A percentile compares a stretch with the other conserved stretches of the same genome.
phyloP scores from a whole-genome alignment of 2,113 vertebrate genomes.

The Jaculus jaculus region DNA sequence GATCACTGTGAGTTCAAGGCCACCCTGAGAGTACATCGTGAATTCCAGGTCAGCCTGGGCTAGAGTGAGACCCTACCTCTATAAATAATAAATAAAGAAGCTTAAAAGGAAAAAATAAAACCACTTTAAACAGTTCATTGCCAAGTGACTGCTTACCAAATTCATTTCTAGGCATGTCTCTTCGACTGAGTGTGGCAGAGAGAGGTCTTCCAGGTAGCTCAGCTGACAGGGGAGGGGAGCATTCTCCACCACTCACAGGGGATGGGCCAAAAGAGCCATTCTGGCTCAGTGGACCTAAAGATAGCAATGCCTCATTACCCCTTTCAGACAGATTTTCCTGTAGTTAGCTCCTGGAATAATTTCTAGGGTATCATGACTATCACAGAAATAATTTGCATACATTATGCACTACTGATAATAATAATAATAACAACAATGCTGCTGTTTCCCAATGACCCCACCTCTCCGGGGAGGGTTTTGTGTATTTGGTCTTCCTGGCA shows the following conservation, averaged over 20 bases:
- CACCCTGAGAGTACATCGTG: too few species aligned
- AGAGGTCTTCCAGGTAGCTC: conserved; percentile 91
- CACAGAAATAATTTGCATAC: not conserved
- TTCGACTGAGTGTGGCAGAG: conserved; percentile 89
- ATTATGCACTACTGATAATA: not conserved
- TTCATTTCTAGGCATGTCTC: conserved; percentile 84
- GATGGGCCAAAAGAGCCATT: conserved; percentile 96
- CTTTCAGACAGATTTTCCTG: not conserved
- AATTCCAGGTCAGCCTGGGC: too few species aligned
- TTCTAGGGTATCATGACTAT: not conserved
- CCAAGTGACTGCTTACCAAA: conserved; percentile 77
- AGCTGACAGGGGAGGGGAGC: conserved; percentile 93
- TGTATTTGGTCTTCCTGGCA: conserved; percentile 87
- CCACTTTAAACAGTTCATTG: too few species aligned
- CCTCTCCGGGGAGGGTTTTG: conserved; percentile 89
- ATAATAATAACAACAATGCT: too few species aligned
- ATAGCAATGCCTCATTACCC: conserved; percentile 12
- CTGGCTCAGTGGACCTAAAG: conserved; percentile 86
- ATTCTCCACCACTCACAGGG: conserved; percentile 97
- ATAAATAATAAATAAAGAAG: not conserved
- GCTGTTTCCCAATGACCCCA: conserved; percentile 69
- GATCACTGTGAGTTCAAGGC: too few species aligned
- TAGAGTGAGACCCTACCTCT: too few species aligned
- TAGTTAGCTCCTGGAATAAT: not conserved
- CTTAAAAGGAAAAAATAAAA: not conserved